Conservation (phyloP, 2,888 invertebrate genomes). For the Metacarcinus magister region DNA sequence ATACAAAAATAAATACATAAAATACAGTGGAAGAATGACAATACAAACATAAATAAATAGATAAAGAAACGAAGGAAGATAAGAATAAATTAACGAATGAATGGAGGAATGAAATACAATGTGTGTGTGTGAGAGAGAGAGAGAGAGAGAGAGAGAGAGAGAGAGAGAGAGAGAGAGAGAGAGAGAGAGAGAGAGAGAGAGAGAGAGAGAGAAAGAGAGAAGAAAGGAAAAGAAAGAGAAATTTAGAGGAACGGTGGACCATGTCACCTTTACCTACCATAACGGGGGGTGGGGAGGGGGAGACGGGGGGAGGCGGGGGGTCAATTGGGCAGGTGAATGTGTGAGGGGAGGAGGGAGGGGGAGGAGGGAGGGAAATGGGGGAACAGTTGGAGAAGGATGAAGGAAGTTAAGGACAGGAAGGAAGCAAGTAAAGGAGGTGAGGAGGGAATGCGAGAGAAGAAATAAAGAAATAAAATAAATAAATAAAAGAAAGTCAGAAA, state of each 20-base stretch:
- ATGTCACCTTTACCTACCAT: neutral
- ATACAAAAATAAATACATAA: neutral
- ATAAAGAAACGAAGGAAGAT: neutral
- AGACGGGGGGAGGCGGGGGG: neutral
- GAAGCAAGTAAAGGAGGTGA: neutral
- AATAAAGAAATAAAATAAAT: neutral
- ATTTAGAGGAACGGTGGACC: neutral
- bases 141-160: constrained; percentile 14
- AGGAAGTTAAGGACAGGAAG: neutral
- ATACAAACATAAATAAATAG: neutral
- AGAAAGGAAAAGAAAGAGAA: no score
- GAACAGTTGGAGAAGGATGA: neutral
- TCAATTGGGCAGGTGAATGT: neutral
- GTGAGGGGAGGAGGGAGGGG: neutral
- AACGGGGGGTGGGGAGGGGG: neutral
- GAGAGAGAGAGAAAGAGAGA: neutral
- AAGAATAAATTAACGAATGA: neutral
- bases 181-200: constrained; percentile 1
- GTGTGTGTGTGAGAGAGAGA: neutral
- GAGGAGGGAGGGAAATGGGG: neutral
- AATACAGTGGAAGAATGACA: no score
- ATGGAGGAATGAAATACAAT: neutral
- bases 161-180: constrained; percentile 13
- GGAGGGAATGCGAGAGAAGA: neutral
- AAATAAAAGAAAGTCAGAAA: neutral